phyloP scores from a whole-genome alignment of 2,797 vertebrate species.

The Menidia menidia region DNA sequence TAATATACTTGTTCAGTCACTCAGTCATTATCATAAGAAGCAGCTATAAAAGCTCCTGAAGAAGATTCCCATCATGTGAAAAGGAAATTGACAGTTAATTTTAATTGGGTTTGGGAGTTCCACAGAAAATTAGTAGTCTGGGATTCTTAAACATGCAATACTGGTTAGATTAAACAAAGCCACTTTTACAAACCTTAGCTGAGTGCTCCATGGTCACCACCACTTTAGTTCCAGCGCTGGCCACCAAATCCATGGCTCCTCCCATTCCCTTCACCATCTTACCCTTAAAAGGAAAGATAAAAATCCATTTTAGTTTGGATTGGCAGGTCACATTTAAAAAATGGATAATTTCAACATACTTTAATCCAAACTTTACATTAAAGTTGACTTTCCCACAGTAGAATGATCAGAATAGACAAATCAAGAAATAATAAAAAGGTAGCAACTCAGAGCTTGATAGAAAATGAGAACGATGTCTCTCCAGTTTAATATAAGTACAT shows the following conservation, averaged over 20 bases:
- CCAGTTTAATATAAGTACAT: too few relatives aligned
- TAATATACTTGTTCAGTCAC: constrained; percentile 58
- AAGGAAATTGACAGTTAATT: constrained; percentile 39
- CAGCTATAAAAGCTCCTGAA: constrained; percentile 33
- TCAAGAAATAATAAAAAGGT: not conserved
- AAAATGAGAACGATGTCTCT: not conserved
- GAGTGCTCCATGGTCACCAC: constrained; percentile 99
- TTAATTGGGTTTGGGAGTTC: not conserved
- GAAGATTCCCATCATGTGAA: constrained; percentile 21
- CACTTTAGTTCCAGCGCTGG: constrained; percentile 94
- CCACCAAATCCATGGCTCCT: constrained; percentile 97
- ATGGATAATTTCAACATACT: not conserved
- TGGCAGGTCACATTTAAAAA: constrained; percentile 5
- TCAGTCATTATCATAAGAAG: constrained; percentile 51
- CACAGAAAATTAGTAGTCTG: constrained; percentile 8
- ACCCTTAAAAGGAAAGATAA: constrained; percentile 80
- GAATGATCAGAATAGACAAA: not conserved
- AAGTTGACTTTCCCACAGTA: not conserved
- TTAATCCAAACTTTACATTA: not conserved
- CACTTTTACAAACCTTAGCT: constrained; percentile 83
- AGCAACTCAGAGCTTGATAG: too few relatives aligned
- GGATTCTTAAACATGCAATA: not conserved
- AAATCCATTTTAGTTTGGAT: constrained; percentile 5
- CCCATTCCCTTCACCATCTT: constrained; percentile 99
- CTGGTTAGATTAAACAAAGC: constrained; percentile 2